Conservation (phyloP, 1,140 invertebrate species). For the Aleiodes sp. region DNA sequence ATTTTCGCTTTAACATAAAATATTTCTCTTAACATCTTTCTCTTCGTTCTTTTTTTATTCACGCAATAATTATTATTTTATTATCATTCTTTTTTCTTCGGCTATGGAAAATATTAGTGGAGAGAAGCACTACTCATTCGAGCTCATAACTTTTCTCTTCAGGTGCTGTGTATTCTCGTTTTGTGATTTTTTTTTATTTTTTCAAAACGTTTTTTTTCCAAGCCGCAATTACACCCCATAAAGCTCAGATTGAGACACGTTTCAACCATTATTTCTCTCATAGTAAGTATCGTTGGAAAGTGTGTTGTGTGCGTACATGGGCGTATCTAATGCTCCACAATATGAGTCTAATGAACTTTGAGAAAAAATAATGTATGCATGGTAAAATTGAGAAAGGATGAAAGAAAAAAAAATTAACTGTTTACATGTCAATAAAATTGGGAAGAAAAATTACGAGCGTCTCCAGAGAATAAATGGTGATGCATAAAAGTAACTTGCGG, state of each 20-base stretch:
- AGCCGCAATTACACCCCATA: conserved; percentile 62
- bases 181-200: not conserved
- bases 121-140: not conserved
- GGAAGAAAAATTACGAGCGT: conserved; percentile 21
- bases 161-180: not conserved
- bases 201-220: conserved; percentile 42
- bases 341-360: conserved; percentile 5
- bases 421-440: not conserved
- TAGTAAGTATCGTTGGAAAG: conserved; percentile 52
- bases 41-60: no score
- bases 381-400: no score
- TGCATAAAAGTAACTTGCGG: conserved; percentile 2
- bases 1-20: not conserved
- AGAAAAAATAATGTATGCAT: not conserved
- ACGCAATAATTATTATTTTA: not conserved
- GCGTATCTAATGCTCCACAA: conserved; percentile 15
- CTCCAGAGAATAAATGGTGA: not conserved
- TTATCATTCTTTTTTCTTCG: conserved; percentile 2
- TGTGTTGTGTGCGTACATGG: conserved; percentile 27
- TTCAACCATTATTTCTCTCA: conserved; percentile 59
- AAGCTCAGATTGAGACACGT: conserved; percentile 61
- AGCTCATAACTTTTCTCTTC: not conserved
- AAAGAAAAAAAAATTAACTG: not conserved
- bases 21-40: not conserved
- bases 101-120: not conserved